Evolutionary conservation across 2,888 invertebrate species (phyloP).

Genomic region (Liodrosophila aerea): DNA sequence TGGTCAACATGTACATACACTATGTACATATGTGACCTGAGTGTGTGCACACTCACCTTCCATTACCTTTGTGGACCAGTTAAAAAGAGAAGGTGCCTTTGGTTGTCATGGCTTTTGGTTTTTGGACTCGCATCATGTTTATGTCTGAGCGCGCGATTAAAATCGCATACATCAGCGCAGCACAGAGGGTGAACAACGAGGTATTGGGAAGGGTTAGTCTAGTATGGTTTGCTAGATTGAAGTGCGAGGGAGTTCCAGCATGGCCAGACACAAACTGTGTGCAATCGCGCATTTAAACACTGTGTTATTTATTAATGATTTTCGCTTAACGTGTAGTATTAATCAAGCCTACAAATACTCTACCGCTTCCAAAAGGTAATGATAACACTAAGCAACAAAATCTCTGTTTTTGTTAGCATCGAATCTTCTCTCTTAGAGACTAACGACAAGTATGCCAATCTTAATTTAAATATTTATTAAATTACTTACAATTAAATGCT

Average conservation of each 20-base stretch:
- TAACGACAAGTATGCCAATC: no score
- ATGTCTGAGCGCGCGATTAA: constrained; percentile 71
- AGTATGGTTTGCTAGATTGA: constrained; percentile 9
- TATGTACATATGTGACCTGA: no score
- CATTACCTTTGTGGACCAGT: not conserved
- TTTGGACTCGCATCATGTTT: constrained; percentile 56
- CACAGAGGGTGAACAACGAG: constrained; percentile 21
- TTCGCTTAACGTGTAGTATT: constrained; percentile 56
- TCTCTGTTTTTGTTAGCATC: not conserved
- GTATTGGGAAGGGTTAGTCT: constrained; percentile 10
- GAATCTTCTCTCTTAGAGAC: no score
- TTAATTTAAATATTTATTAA: no score
- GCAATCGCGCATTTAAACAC: constrained; percentile 67
- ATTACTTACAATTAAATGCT: no score
- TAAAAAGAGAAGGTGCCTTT: no score
- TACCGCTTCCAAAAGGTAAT: no score
- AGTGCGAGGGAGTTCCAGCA: constrained; percentile 11
- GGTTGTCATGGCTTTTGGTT: constrained; percentile 66
- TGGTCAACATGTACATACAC: no score
- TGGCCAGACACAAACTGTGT: constrained; percentile 64
- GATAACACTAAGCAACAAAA: constrained; percentile 20
- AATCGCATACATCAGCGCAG: constrained; percentile 69
- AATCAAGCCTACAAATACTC: no score
- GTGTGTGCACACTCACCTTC: not conserved
- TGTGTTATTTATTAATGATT: constrained; percentile 65